Conservation (phyloP, 2,888 invertebrate genomes). For the Scrobipalpa atriplicella region DNA sequence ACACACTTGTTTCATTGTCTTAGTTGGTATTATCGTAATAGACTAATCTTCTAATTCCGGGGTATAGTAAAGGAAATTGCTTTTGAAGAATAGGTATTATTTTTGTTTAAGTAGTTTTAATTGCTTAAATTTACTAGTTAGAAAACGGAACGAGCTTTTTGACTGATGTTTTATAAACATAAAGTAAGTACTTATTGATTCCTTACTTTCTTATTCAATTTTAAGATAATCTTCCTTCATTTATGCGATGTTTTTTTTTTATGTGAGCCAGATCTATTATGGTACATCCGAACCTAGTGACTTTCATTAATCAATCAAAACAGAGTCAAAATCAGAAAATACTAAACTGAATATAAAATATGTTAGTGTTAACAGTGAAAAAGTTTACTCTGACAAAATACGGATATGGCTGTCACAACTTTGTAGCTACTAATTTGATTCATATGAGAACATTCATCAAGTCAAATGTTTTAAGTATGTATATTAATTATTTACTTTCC, state of each 20-base stretch:
- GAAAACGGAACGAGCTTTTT: background rate
- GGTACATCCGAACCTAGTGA: no score
- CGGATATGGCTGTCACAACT: background rate
- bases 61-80: slow-evolving; percentile 19
- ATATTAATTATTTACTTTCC: background rate
- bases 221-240: no score
- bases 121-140: background rate
- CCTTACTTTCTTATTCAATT: no score
- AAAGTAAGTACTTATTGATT: no score
- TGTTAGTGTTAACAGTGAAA: background rate
- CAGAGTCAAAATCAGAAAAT: no score
- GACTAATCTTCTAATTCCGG: slow-evolving; percentile 28
- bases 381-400: background rate
- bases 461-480: background rate
- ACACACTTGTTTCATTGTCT: slow-evolving; percentile 32
- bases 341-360: no score
- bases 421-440: background rate
- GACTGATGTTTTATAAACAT: background rate
- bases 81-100: slow-evolving; percentile 10
- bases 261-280: no score
- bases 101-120: background rate
- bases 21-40: slow-evolving; percentile 31
- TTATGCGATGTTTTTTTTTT: no score
- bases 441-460: slow-evolving; percentile 1
- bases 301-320: no score